A percentile compares a stretch with the other conserved stretches of the same genome.
phyloP scores from a whole-genome alignment of 2,113 vertebrate genomes.

The Rutilus rutilus region DNA sequence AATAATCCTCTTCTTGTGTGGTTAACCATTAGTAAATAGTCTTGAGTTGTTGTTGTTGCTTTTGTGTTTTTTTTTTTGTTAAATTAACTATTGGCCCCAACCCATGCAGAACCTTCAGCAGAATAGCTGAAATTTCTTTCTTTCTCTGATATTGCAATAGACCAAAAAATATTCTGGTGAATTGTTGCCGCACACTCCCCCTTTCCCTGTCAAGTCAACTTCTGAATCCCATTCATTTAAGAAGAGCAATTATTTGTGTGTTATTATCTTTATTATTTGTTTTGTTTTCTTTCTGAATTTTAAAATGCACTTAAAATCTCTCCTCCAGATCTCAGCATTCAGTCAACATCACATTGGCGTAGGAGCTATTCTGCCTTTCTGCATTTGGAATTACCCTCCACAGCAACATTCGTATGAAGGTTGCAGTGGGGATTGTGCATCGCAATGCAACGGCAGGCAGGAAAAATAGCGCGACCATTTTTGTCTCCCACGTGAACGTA shows the following conservation, averaged over 20 bases:
- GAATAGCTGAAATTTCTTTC: background rate
- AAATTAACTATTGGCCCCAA: background rate
- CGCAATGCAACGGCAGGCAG: conserved; percentile 67
- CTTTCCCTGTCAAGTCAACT: conserved; percentile 35
- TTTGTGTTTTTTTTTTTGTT: background rate
- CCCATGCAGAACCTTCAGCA: background rate
- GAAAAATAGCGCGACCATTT: conserved; percentile 66
- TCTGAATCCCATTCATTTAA: conserved; percentile 29
- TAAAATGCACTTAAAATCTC: conserved; percentile 21
- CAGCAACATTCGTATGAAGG: conserved; percentile 62
- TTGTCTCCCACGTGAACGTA: conserved; percentile 65
- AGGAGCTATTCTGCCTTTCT: conserved; percentile 41
- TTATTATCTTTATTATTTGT: background rate
- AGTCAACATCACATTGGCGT: conserved; percentile 26
- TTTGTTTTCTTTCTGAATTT: background rate
- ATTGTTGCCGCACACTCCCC: background rate
- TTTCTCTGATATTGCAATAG: conserved; percentile 7
- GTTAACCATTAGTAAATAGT: conserved; percentile 1
- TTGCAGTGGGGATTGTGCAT: conserved; percentile 62
- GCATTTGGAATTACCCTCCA: conserved; percentile 59
- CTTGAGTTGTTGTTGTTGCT: background rate
- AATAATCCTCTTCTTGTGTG: background rate
- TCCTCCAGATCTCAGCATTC: conserved; percentile 12
- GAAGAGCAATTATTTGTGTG: conserved; percentile 1
- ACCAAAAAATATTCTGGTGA: background rate